Evolutionary conservation across 30 jellyfish, hydroid and myxozoan genomes (phyloP).

Genomic region (Nemopilema nomurai): DNA sequence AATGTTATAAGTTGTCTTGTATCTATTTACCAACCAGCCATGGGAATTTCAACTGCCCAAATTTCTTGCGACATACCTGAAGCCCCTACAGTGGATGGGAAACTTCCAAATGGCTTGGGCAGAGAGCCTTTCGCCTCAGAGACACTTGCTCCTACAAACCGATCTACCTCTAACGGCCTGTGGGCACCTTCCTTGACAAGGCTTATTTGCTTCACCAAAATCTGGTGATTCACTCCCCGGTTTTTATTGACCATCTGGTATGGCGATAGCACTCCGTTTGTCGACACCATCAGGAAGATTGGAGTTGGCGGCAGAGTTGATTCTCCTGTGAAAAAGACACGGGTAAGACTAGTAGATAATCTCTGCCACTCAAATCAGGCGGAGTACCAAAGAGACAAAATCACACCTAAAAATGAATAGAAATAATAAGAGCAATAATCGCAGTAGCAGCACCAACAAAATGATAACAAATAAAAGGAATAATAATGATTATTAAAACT

Average conservation of each 20-base stretch:
- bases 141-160: neutral
- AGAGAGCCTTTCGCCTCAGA: slow-evolving; percentile 1
- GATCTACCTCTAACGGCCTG: slow-evolving; percentile 21
- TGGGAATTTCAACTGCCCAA: neutral
- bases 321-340: slow-evolving; percentile 65
- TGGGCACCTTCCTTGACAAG: slow-evolving; percentile 43
- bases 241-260: slow-evolving; percentile 85
- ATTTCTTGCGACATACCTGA: neutral
- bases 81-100: neutral
- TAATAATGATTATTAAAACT: no score
- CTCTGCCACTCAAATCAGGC: no score
- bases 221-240: slow-evolving; percentile 64
- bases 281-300: slow-evolving; percentile 69
- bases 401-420: no score
- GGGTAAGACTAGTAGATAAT: no score
- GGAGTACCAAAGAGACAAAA: no score
- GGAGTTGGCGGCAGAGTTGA: slow-evolving; percentile 88
- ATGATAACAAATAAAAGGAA: no score
- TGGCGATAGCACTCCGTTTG: slow-evolving; percentile 85
- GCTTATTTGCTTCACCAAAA: slow-evolving; percentile 25
- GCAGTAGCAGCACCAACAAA: no score
- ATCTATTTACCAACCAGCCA: no score
- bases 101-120: slow-evolving; percentile 49
- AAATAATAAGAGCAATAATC: no score
- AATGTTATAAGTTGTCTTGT: no score